Evolutionary conservation across 2,797 vertebrate genomes (phyloP).

Genomic region (Holocentrus rufus): DNA sequence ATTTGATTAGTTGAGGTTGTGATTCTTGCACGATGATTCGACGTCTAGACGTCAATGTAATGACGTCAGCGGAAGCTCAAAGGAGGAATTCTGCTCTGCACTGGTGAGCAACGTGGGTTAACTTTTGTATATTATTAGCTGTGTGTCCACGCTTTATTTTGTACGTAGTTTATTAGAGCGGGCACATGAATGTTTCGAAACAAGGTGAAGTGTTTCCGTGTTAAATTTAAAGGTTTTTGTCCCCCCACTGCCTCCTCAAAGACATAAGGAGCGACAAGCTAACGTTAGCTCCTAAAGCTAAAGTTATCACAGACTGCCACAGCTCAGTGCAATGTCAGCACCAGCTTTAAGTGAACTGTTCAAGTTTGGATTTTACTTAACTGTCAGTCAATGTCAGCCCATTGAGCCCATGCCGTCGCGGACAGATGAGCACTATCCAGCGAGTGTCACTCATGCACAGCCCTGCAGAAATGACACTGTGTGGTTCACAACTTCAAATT

Average conservation of each 20-base stretch:
- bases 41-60: not conserved
- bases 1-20: slow-evolving; percentile 57
- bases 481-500: not conserved
- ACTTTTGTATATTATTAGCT: slow-evolving; percentile 18
- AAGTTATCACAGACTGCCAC: slow-evolving; percentile 11
- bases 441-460: not conserved
- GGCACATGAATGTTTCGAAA: accelerated
- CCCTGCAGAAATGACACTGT: not conserved
- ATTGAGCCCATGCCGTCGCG: no score
- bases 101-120: slow-evolving; percentile 75
- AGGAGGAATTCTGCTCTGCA: slow-evolving; percentile 6
- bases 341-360: not conserved
- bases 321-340: not conserved
- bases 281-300: slow-evolving; percentile 62
- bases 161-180: not conserved
- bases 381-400: not conserved
- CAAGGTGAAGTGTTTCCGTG: not conserved
- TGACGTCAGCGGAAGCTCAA: slow-evolving; percentile 59
- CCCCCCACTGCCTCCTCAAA: not conserved
- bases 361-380: not conserved
- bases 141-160: not conserved
- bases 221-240: not conserved
- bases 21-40: slow-evolving; percentile 59
- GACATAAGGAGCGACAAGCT: slow-evolving; percentile 11
- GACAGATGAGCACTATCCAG: not conserved